Evolutionary conservation across 2,113 vertebrate genomes (phyloP).

Genomic region (Oryzias curvinotus): DNA sequence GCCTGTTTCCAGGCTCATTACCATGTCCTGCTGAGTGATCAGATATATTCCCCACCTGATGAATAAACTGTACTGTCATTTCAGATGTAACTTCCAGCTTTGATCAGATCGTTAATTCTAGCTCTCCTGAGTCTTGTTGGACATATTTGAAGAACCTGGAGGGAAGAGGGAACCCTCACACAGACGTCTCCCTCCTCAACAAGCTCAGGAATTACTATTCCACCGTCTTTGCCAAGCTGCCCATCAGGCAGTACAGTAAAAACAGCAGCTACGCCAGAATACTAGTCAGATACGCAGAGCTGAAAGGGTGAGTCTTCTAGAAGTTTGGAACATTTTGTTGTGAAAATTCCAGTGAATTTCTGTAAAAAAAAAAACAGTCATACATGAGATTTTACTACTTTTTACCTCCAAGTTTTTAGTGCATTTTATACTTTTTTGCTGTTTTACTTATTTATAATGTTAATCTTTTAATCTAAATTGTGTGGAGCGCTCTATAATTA

Average conservation of each 20-base stretch:
- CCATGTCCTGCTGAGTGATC: no score
- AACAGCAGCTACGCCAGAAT: slow-evolving; percentile 89
- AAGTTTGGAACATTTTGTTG: background rate
- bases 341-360: no score
- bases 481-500: no score
- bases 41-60: no score
- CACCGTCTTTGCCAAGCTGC: slow-evolving; percentile 84
- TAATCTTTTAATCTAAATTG: no score
- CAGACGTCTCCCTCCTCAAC: slow-evolving; percentile 79
- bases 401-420: no score
- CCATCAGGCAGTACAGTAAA: slow-evolving; percentile 85
- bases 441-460: no score
- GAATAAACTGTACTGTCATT: background rate
- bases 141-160: slow-evolving; percentile 84
- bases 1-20: background rate
- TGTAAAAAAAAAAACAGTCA: no score
- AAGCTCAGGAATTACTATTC: slow-evolving; percentile 88
- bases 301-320: slow-evolving; percentile 86
- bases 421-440: no score
- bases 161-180: slow-evolving; percentile 82
- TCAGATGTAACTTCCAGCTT: slow-evolving; percentile 87
- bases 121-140: slow-evolving; percentile 87
- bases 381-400: no score
- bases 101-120: slow-evolving; percentile 82
- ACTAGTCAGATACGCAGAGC: slow-evolving; percentile 90